Evolutionary conservation across 1,140 invertebrate genomes (phyloP).

Genomic region (Arctopsyche grandis): DNA sequence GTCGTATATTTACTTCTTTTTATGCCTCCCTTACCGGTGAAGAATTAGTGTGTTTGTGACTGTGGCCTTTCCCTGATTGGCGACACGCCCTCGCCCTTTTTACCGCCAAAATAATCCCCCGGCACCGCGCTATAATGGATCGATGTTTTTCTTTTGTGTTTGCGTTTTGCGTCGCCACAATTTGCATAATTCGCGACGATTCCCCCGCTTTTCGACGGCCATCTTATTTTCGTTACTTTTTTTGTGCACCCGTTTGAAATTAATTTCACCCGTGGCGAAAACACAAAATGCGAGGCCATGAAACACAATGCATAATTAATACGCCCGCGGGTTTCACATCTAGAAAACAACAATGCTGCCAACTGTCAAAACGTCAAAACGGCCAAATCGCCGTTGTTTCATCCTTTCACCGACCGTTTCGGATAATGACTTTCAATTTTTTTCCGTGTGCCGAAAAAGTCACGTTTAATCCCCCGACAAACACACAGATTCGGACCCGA

Average conservation of each 20-base stretch:
- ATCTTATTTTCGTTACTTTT: not conserved
- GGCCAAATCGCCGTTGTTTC: not conserved
- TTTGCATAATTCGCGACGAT: slow-evolving; percentile 8
- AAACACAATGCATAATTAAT: not conserved
- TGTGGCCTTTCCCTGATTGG: not conserved
- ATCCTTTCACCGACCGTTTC: not conserved
- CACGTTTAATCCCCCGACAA: slow-evolving; percentile 2
- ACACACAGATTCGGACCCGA: not conserved
- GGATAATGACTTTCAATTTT: slow-evolving; percentile 7
- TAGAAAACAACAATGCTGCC: slow-evolving; percentile 6
- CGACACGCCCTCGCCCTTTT: not conserved
- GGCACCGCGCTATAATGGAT: not conserved
- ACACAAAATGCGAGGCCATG: not conserved
- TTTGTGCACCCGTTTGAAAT: not conserved
- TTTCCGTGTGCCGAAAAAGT: not conserved
- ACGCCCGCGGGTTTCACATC: not conserved
- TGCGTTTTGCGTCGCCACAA: slow-evolving; percentile 1
- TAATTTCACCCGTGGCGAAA: not conserved
- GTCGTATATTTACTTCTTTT: not conserved
- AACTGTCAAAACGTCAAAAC: slow-evolving; percentile 12
- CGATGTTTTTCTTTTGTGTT: slow-evolving; percentile 22
- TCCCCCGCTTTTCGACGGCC: not conserved
- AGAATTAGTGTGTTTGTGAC: slow-evolving; percentile 19
- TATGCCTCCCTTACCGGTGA: not conserved
- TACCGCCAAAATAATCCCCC: slow-evolving; percentile 6